A percentile compares a stretch with the other conserved stretches of the same genome.
phyloP scores from a whole-genome alignment of 2,797 vertebrate species.

The Cheirogaleus major region DNA sequence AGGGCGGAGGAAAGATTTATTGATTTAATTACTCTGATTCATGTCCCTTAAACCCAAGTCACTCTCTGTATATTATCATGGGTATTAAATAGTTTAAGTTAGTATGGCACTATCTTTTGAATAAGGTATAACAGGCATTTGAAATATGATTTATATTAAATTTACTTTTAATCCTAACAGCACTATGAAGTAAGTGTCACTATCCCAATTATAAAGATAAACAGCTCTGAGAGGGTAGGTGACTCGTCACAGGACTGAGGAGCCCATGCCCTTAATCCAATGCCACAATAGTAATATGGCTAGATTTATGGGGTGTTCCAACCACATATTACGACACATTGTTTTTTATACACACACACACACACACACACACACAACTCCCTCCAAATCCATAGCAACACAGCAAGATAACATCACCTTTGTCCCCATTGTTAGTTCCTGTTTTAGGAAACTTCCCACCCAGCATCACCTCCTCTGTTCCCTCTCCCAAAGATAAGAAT shows the following conservation, averaged over 20 bases:
- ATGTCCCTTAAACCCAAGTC: neutral
- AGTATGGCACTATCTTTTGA: neutral
- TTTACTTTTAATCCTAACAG: slow-evolving; percentile 27
- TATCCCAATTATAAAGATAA: neutral
- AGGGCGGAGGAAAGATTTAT: neutral
- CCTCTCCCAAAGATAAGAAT: neutral
- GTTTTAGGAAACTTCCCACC: neutral
- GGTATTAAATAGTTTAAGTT: neutral
- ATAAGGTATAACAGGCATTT: neutral
- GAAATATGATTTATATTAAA: neutral
- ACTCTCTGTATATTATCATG: neutral
- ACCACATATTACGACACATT: neutral
- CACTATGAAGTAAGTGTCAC: neutral
- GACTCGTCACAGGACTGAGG: neutral
- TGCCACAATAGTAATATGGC: neutral
- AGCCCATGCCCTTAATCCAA: neutral
- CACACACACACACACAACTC: neutral
- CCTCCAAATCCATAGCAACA: neutral
- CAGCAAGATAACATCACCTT: neutral
- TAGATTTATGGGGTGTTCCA: neutral
- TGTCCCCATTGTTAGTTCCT: neutral
- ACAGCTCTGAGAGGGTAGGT: neutral
- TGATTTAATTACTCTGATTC: neutral
- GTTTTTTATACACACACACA: too few relatives aligned
- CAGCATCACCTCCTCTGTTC: neutral